Percentiles rank a stretch among this genome's conserved stretches.
phyloP scores from a whole-genome alignment of 2,797 vertebrate species.

The Neosalanx taihuensis region DNA sequence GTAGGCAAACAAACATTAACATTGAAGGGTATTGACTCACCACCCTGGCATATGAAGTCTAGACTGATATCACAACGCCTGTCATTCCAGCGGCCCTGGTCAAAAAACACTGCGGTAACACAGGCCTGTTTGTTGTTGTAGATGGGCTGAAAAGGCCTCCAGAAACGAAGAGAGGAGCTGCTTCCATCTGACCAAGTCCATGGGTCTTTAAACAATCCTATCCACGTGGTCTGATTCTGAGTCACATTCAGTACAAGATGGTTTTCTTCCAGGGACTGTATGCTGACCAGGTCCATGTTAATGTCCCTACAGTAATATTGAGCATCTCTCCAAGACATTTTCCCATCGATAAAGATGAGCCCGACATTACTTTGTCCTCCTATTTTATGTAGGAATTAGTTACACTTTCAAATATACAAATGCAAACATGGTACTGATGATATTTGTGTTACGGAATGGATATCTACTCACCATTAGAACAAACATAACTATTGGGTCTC shows the following conservation, averaged over 20 bases:
- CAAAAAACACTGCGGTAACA: conserved; percentile 28
- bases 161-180: conserved; percentile 59
- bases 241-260: conserved; percentile 29
- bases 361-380: conserved; percentile 9
- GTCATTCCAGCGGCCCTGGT: conserved; percentile 56
- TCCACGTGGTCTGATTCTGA: conserved; percentile 50
- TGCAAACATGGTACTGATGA: background rate
- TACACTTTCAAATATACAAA: background rate
- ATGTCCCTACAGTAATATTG: conserved; percentile 53
- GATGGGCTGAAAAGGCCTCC: conserved; percentile 45
- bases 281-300: conserved; percentile 55
- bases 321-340: conserved; percentile 59
- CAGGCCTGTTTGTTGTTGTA: conserved; percentile 36
- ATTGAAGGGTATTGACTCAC: conserved; percentile 39
- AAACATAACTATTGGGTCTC: conserved; percentile 19
- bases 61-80: conserved; percentile 5
- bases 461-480: conserved; percentile 28
- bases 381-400: conserved; percentile 28
- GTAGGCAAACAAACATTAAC: background rate
- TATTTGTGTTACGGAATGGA: background rate
- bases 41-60: conserved; percentile 56
- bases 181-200: conserved; percentile 69
- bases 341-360: conserved; percentile 37
- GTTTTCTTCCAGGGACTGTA: conserved; percentile 52
- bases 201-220: conserved; percentile 66